Percentiles rank a stretch among this genome's conserved stretches.
These are phyloP conservation scores for Ciconia stormi DNA, from an alignment of 2,113 vertebrate genomes.

Conservation along the genomic window DNA sequence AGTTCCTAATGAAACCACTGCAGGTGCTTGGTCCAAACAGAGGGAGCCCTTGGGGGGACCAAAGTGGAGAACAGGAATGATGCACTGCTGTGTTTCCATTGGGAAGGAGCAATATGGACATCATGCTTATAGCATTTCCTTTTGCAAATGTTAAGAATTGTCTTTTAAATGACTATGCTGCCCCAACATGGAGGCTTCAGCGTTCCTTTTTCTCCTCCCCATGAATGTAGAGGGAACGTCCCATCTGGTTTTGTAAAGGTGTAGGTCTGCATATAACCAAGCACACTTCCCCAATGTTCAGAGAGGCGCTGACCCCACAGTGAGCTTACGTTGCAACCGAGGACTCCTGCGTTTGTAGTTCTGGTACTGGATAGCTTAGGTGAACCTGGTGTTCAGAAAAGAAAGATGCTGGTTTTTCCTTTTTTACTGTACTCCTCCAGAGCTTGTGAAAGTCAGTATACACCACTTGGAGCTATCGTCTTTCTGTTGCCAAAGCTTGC, in stretches of 20 bases:
- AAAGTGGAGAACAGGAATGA: background rate
- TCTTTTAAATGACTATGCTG: background rate
- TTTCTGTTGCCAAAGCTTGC: background rate
- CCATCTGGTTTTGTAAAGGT: background rate
- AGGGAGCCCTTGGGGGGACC: background rate
- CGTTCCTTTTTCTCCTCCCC: background rate
- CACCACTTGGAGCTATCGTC: background rate
- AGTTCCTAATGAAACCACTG: conserved; percentile 18
- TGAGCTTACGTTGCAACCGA: accelerated
- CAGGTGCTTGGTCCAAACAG: conserved; percentile 28
- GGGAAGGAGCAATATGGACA: background rate
- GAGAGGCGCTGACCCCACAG: background rate
- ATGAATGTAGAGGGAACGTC: accelerated
- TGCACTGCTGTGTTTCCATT: background rate
- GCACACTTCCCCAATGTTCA: background rate
- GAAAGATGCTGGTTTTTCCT: accelerated
- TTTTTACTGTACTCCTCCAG: background rate
- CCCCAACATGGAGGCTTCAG: accelerated
- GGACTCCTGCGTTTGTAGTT: background rate
- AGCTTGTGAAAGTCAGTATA: background rate
- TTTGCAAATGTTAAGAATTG: background rate
- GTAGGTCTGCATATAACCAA: background rate
- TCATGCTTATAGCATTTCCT: background rate
- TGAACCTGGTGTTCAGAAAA: accelerated
- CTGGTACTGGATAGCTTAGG: background rate